A percentile compares a stretch with the other conserved stretches of the same genome.
Conservation (phyloP, 2,113 vertebrate genomes). For the Xiphorhynchus elegans region DNA sequence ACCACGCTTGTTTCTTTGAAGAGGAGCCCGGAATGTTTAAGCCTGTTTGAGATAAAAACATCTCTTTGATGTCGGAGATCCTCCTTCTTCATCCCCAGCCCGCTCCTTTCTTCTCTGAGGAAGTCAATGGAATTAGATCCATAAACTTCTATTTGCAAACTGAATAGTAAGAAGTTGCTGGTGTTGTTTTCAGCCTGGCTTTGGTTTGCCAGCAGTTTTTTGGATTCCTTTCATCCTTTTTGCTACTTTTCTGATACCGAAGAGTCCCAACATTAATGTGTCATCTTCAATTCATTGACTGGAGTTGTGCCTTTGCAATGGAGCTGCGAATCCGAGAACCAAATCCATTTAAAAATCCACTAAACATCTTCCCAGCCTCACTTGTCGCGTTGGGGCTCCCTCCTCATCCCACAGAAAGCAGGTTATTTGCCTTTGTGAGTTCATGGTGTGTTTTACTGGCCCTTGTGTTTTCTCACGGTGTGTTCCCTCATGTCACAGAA, state of each 20-base stretch:
- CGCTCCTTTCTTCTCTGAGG: background rate
- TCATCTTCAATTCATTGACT: background rate
- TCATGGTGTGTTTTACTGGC: background rate
- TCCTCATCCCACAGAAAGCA: background rate
- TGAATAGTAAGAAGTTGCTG: background rate
- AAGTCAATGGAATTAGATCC: background rate
- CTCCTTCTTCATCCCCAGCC: background rate
- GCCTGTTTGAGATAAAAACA: background rate
- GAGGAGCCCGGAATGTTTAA: background rate
- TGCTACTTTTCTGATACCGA: background rate
- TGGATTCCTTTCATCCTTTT: background rate
- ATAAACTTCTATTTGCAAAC: background rate
- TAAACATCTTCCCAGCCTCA: background rate
- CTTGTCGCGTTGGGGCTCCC: background rate
- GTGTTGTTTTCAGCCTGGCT: background rate
- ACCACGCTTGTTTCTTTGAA: background rate
- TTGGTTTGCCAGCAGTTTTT: background rate
- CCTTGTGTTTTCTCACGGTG: background rate
- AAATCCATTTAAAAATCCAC: background rate
- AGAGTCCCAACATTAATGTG: background rate
- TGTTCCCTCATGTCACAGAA: background rate
- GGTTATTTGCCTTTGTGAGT: background rate
- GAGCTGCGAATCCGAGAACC: background rate
- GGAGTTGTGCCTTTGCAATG: accelerated
- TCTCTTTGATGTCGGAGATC: background rate